Evolutionary conservation across 2,888 invertebrate genomes (phyloP), one percentile per base, ranked within the genome.

Genomic region (Caenorhabditis sp.): DNA sequence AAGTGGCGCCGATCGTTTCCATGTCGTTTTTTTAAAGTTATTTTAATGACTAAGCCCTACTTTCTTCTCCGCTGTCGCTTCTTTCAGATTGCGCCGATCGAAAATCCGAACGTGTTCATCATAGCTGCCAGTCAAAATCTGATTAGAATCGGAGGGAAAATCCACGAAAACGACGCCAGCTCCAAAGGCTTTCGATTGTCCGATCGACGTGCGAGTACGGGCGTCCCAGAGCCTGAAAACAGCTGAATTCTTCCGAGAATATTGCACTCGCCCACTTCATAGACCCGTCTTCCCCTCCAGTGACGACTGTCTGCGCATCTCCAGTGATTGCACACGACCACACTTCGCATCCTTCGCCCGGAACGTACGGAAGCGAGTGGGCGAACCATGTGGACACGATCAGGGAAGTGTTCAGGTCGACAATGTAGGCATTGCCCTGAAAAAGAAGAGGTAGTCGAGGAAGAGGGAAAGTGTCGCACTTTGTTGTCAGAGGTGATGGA

Each of bases 321-420:
- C 26, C 15, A 5, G 53, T 41, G n/a, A 81, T 61, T 6, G 72
- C 43, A 26, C 74, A 78, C 13, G 75, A 58, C 81, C 81, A 81
- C 22, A 82, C 82, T 61, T 82, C 82, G 56, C 82, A 82, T n/a
- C 79, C 75, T 24, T 79, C 76, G 3, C 63, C 63, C 4, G 76
- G 66, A n/a, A 58, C 61, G 46, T 59, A 80, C 8, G 82, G 78
- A 9, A 80, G 61, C 13, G 77, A 77, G 37, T 82, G 82, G 9
- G 72, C 82, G 2, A 65, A 32, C 82, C 82, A 82, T 5, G 50
- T 39, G 30, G 70, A 62, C 5, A 77, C 70, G 26, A 77, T 50
- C 6, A 75, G 35, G 1, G 61, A 63, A 1, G 79, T 73, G 27
- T 73, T 70, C 43, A 70, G 37, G 58, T 78, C 78, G 20, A 78